These are phyloP conservation scores for Cryptus armator DNA, from an alignment of 2,888 invertebrate species.

Conservation along the genomic window DNA sequence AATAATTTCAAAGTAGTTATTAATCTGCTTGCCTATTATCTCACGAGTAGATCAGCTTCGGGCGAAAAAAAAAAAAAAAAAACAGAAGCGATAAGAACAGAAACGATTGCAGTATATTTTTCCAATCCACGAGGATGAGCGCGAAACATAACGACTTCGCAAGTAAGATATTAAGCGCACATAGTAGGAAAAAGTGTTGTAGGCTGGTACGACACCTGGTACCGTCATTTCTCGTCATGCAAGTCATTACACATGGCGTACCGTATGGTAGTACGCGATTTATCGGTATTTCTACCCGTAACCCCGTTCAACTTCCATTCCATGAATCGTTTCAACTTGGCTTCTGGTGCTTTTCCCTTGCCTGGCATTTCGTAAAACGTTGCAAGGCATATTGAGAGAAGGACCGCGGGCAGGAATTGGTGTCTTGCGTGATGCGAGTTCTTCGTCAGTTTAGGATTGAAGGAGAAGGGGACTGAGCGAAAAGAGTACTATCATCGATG, in stretches of 20 bases:
- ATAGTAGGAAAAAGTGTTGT: constrained; percentile 14
- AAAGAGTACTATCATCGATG: constrained; percentile 15
- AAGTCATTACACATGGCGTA: constrained; percentile 33
- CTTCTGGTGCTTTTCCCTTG: constrained; percentile 15
- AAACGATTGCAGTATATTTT: neutral
- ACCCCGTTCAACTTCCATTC: constrained; percentile 7
- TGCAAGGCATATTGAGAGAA: constrained; percentile 18
- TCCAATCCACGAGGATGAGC: neutral
- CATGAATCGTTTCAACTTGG: constrained; percentile 40
- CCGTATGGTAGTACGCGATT: neutral
- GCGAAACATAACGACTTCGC: neutral
- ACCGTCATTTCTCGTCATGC: constrained; percentile 55
- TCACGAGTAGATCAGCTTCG: neutral
- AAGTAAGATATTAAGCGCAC: neutral
- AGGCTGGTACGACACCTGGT: constrained; percentile 60
- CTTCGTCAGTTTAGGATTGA: neutral
- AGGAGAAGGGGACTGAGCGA: neutral
- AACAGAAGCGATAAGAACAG: neutral
- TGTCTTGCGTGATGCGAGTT: constrained; percentile 74
- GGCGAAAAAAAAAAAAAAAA: neutral
- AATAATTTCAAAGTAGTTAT: too few relatives aligned
- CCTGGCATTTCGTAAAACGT: neutral
- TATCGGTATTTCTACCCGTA: neutral
- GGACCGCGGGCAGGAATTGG: constrained; percentile 57
- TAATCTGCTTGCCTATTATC: too few relatives aligned